A percentile compares a stretch with the other conserved stretches of the same genome.
phyloP scores from a whole-genome alignment of 2,888 invertebrate species.

The Cerceris rybyensis region DNA sequence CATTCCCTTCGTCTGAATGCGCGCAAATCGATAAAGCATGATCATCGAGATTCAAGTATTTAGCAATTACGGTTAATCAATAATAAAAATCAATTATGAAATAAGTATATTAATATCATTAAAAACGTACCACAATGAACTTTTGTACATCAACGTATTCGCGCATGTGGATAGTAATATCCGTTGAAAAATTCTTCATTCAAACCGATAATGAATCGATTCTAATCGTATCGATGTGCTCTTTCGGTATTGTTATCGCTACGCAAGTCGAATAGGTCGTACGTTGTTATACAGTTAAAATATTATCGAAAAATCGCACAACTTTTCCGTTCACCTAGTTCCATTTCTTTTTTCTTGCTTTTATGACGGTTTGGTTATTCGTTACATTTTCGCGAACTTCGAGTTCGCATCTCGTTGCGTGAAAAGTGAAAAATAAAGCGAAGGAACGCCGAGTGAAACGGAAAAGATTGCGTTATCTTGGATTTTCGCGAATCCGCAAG shows the following conservation, averaged over 20 bases:
- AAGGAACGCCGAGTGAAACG: conserved; percentile 11
- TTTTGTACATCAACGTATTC: conserved; percentile 65
- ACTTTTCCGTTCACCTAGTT: conserved; percentile 2
- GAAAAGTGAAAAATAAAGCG: conserved; percentile 1
- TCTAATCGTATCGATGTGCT: conserved; percentile 34
- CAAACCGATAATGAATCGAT: conserved; percentile 27
- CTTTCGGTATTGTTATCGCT: conserved; percentile 29
- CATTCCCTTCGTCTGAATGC: background rate
- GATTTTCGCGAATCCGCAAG: conserved; percentile 22
- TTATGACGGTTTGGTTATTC: background rate
- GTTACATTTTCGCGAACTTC: background rate
- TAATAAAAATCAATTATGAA: conserved; percentile 61
- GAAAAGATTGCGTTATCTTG: conserved; percentile 16
- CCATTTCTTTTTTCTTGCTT: background rate
- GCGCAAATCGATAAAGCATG: conserved; percentile 54
- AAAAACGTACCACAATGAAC: conserved; percentile 75
- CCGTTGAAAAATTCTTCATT: conserved; percentile 24
- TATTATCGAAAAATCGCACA: conserved; percentile 27
- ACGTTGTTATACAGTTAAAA: conserved; percentile 53
- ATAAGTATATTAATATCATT: conserved; percentile 64
- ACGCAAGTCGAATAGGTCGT: conserved; percentile 55
- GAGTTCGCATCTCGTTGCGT: background rate
- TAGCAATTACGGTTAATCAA: conserved; percentile 63
- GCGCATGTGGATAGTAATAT: conserved; percentile 48
- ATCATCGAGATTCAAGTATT: conserved; percentile 68